Evolutionary conservation across 1,140 invertebrate species (phyloP), one percentile per base, ranked within the genome.

Genomic region (Planococcus citri): DNA sequence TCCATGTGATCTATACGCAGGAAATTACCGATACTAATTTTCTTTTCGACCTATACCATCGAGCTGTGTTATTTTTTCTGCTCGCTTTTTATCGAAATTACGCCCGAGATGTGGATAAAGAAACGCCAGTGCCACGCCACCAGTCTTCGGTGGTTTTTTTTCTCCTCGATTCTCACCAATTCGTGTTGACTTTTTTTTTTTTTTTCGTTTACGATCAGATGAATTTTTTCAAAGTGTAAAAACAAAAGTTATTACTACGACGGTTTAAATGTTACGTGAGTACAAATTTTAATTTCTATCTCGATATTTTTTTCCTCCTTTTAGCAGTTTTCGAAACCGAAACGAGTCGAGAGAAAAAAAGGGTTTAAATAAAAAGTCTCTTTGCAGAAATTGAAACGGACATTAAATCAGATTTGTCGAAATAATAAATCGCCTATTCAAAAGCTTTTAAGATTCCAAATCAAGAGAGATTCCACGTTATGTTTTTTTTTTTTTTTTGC

Each of bases 21-120:
- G 60, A 64, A 64, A 64, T 64, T 64, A 64, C 60, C 22, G 60
- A 64, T 64, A 64, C 25, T 64, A 64, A 64, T 64, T 64, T 64
- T 64, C 60, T 64, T 64, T 64, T 64, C 41, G n/a, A 20, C 6
- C 41, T 51, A 37, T 37, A 37, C 33, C 6, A 37, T 37, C 6
- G 33, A 8, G 33, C 14, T 37, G 6, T 37, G 14, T n/a, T n/a
- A n/a, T n/a, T n/a, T n/a, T n/a, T n/a, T n/a, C n/a, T n/a, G n/a
- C n/a, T n/a, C n/a, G n/a, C n/a, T 37, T 37, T 37, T 37, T 14
- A 37, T 37, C 33, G 33, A 37, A 37, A 37, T 37, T 14, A 14
- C 33, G 33, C 14, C 6, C 14, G 33, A n/a, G n/a, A n/a, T n/a
- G 33, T 37, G 33, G 33, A 14, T 14, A 37, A 37, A 14, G 14